These are phyloP conservation scores for Cosmorhoe ocellata DNA, from an alignment of 2,888 invertebrate genomes.

Conservation along the genomic window DNA sequence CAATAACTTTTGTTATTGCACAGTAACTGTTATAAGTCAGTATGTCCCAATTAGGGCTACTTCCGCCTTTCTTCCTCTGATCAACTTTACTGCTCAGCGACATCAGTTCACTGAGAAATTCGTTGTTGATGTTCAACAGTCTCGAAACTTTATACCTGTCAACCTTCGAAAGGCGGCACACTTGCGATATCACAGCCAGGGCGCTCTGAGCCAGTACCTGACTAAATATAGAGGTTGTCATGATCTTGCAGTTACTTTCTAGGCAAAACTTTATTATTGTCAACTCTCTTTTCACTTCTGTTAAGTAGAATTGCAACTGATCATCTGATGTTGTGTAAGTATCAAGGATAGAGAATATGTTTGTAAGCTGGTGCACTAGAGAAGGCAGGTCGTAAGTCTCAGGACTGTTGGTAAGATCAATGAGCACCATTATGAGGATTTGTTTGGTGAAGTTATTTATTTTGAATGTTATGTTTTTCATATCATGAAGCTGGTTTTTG, in stretches of 20 bases:
- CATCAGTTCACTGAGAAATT: constrained; percentile 65
- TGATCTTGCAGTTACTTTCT: constrained; percentile 76
- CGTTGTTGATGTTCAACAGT: constrained; percentile 71
- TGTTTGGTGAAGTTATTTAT: constrained; percentile 78
- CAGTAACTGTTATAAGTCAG: constrained; percentile 78
- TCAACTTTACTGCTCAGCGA: constrained; percentile 51
- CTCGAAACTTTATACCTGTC: constrained; percentile 78
- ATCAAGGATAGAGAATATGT: constrained; percentile 75
- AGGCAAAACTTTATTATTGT: constrained; percentile 76
- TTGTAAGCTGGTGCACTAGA: constrained; percentile 69
- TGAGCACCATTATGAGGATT: constrained; percentile 75
- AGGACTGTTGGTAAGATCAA: constrained; percentile 73
- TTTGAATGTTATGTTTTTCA: constrained; percentile 75
- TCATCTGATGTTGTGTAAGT: constrained; percentile 69
- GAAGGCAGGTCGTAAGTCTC: constrained; percentile 74
- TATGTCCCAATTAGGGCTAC: constrained; percentile 66
- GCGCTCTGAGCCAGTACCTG: constrained; percentile 74
- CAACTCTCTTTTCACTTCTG: constrained; percentile 75
- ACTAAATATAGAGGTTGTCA: constrained; percentile 75
- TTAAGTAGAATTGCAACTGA: constrained; percentile 73
- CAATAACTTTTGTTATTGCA: constrained; percentile 75
- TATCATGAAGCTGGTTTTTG: constrained; percentile 69
- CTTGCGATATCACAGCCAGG: constrained; percentile 76
- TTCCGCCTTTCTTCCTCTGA: constrained; percentile 42
- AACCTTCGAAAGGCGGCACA: constrained; percentile 72